Base-by-base conservation (phyloP, 2,888 invertebrate species). In the Synergus laeviventris region DNA sequence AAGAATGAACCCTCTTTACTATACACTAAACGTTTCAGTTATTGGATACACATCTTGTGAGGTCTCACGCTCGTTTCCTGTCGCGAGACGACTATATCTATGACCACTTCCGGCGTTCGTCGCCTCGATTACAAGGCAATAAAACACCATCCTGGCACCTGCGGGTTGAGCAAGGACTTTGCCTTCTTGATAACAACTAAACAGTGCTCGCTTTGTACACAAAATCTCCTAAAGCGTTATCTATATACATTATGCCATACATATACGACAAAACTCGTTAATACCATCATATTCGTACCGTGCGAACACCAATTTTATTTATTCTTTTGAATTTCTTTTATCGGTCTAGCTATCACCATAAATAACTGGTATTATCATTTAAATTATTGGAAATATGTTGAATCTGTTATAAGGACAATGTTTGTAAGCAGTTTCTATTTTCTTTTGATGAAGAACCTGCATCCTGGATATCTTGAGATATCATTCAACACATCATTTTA, bases 41-140 rank as follows among this genome's bases (percentile, higher is more conserved):
- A 24, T 59, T 59, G 24, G 24, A 59, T 54, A 73, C 75, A 31
- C 75, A 74, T 76, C 82, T 81, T 82, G 81, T 82, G 81, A 82
- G 82, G 81, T 85, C 84, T 81, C 83, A 81, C 83, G 81, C 74
- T 80, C 81, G 83, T 84, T 87, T 86, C 86, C 83, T 82, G 84
- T 78, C 79, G 75, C 80, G 45, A 73, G 75, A 79, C 73, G 83
- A 75, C 85, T 87, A 83, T 87, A 88, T 89, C 87, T 84, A 80
- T 80, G 79, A 81, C 81, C 83, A 84, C 85, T 89, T 89, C 89
- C 89, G 89, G 87, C 85, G 83, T 84, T 84, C 83, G 86, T 84
- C 84, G 85, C 81, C 86, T 87, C 87, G 87, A 87, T 88, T 89
- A 83, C 86, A 82, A 81, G 73, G 86, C 85, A 85, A 88, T 87